Percentiles rank a stretch among this genome's conserved stretches.
These are phyloP conservation scores for Tipula helvola DNA, from an alignment of 2,888 invertebrate species.

Conservation along the genomic window DNA sequence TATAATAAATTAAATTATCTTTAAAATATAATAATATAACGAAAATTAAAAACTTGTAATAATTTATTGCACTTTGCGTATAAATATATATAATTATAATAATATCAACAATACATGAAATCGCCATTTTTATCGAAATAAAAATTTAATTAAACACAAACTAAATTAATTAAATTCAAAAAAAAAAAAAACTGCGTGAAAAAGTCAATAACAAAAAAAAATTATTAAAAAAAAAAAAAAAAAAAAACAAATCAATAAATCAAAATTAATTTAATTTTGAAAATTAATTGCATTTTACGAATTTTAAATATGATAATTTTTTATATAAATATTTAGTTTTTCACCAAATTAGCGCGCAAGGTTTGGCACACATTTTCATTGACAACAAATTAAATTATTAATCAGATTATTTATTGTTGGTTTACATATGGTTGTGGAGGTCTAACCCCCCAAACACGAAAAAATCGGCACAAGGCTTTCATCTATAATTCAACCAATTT, in stretches of 20 bases:
- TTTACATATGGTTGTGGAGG: too few relatives aligned
- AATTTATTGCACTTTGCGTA: neutral
- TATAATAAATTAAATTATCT: neutral
- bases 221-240: conserved; percentile 7
- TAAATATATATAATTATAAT: neutral
- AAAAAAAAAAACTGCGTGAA: conserved; percentile 12
- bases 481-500: too few relatives aligned
- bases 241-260: neutral
- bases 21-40: neutral
- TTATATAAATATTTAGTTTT: neutral
- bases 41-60: neutral
- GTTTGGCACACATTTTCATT: neutral
- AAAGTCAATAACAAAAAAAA: conserved; percentile 11
- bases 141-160: neutral
- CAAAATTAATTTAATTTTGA: neutral
- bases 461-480: too few relatives aligned
- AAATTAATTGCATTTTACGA: neutral
- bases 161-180: neutral
- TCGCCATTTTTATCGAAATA: neutral
- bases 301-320: neutral
- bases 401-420: too few relatives aligned
- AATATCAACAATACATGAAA: neutral
- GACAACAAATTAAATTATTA: too few relatives aligned
- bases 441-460: too few relatives aligned
- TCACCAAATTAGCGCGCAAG: neutral